Evolutionary conservation across 2,113 vertebrate genomes (phyloP), one percentile per base, ranked within the genome.

Genomic region (Neoarius graeffei): DNA sequence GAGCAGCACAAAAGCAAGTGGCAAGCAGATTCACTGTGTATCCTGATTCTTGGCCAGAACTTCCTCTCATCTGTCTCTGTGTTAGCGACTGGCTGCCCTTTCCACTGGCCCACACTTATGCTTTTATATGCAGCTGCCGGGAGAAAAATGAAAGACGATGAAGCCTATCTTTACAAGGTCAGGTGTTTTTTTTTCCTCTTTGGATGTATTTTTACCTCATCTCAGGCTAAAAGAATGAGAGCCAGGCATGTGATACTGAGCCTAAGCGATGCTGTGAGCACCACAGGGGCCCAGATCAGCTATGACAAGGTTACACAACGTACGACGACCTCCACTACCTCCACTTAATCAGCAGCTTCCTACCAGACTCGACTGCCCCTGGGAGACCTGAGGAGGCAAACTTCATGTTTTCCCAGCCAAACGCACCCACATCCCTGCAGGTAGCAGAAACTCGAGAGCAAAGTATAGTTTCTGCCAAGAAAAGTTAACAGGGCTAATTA

Each of bases 251-350:
- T 90, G 91, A 94, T 95, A 92, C 92, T 89, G 89, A 92, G 92
- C 92, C 91, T 89, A 86, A 89, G 88, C 89, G 91, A 95, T 92
- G 94, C 93, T 91, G 90, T 83, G 85, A 66, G 85, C 80, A 85
- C 94, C 89, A 91, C 90, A 5, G 15, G 93, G 91, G 94, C 87
- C 90, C 88, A 90, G 85, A 93, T 94, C 91, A 89, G 89, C 88
- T 89, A 95, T 96, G 95, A 96, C 95, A 95, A 96, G 95, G 95
- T 96, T 94, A 94, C 93, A 86, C 87, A 90, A 93, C 93, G 94
- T 94, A 94, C 92, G 93, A 92, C 92, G 92, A 95, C 94, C 94
- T 95, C 91, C 93, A 93, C 89, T 93, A 91, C 91, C 92, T 90
- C 85, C 93, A 94, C 90, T 96, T 95, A 95, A 96, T 96, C 96